Conservation (phyloP, 2,888 invertebrate species). For the Sesia apiformis region DNA sequence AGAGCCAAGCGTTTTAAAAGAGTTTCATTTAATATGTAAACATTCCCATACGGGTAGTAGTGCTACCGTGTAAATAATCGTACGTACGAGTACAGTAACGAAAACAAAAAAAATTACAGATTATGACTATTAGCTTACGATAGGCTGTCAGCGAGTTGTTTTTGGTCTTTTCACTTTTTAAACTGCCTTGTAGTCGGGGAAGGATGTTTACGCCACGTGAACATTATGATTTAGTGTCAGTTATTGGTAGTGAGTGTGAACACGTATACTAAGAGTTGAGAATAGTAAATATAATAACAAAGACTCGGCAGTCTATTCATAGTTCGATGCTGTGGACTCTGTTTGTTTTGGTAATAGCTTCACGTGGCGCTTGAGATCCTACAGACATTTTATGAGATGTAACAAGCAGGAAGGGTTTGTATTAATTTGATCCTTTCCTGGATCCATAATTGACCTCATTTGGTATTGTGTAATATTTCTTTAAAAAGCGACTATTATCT, state of each 20-base stretch:
- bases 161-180: conserved; percentile 53
- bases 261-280: conserved; percentile 59
- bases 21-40: conserved; percentile 56
- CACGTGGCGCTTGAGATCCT: conserved; percentile 30
- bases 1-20: conserved; percentile 29
- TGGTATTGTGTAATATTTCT: no score
- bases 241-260: conserved; percentile 70
- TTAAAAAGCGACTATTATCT: no score
- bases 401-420: conserved; percentile 8
- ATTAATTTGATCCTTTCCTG: no score
- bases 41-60: conserved; percentile 57
- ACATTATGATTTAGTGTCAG: conserved; percentile 68
- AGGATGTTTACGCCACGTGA: conserved; percentile 68
- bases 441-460: no score
- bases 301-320: conserved; percentile 51
- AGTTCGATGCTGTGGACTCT: conserved; percentile 34
- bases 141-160: conserved; percentile 59
- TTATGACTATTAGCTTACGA: conserved; percentile 64
- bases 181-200: conserved; percentile 31
- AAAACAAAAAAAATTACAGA: conserved; percentile 47
- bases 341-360: conserved; percentile 43
- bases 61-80: conserved; percentile 52
- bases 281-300: conserved; percentile 68
- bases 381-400: conserved; percentile 15
- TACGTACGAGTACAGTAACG: conserved; percentile 32